A percentile compares a stretch with the other conserved stretches of the same genome.
Conservation (phyloP, 2,113 vertebrate species). For the Chaenocephalus aceratus region DNA sequence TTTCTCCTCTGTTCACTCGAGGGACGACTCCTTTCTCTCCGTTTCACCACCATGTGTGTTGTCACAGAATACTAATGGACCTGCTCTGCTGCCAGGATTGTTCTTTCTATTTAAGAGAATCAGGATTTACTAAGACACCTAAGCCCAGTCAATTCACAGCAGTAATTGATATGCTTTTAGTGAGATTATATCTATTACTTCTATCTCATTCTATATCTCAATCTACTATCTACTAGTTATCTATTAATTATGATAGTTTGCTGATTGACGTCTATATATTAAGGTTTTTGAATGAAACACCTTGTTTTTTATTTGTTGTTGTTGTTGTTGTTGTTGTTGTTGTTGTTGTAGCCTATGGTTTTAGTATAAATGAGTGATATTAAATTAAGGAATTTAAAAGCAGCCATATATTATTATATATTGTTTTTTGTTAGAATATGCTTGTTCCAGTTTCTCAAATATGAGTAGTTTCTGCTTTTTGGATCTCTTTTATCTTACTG, state of each 20-base stretch:
- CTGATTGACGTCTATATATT: too few relatives aligned
- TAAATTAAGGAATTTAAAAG: background rate
- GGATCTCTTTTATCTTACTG: background rate
- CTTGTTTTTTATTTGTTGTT: too few relatives aligned
- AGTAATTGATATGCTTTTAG: background rate
- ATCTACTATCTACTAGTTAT: too few relatives aligned
- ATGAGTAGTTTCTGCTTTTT: too few relatives aligned
- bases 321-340: too few relatives aligned
- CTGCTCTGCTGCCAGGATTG: constrained; percentile 22
- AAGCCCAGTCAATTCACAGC: background rate
- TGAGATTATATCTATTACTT: background rate
- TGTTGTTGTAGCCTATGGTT: too few relatives aligned
- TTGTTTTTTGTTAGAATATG: too few relatives aligned
- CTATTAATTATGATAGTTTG: too few relatives aligned
- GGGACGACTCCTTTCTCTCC: constrained; percentile 53
- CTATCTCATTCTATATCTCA: background rate
- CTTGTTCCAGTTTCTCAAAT: too few relatives aligned
- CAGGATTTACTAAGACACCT: background rate
- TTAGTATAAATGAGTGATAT: too few relatives aligned
- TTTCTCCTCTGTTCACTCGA: constrained; percentile 46
- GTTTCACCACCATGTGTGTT: constrained; percentile 46
- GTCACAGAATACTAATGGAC: constrained; percentile 71
- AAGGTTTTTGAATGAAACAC: too few relatives aligned
- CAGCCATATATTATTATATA: too few relatives aligned
- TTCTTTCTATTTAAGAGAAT: constrained; percentile 19